A percentile compares a stretch with the other conserved stretches of the same genome.
Conservation (phyloP, 2,113 vertebrate species). For the Poeciliopsis occidentalis region DNA sequence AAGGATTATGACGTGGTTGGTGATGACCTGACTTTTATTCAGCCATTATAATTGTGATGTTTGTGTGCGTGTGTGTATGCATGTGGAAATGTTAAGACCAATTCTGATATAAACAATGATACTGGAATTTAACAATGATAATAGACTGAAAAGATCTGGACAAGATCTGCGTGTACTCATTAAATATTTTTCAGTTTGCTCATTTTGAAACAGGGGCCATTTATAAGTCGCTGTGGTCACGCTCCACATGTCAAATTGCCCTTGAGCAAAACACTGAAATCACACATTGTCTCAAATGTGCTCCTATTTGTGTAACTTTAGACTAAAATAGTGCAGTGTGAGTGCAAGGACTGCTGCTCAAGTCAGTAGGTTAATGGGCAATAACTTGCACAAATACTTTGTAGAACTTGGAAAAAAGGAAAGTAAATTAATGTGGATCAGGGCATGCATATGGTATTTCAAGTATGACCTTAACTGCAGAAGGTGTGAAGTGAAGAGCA, state of each 20-base stretch:
- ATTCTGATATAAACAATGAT: too few relatives aligned
- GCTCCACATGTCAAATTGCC: not conserved
- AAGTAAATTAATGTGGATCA: not conserved
- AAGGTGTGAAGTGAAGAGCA: not conserved
- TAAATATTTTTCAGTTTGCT: too few relatives aligned
- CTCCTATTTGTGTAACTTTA: not conserved
- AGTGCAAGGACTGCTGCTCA: not conserved
- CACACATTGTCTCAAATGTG: not conserved
- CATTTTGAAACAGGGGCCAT: too few relatives aligned
- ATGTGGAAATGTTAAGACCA: too few relatives aligned
- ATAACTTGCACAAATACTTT: not conserved
- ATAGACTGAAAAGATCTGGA: too few relatives aligned
- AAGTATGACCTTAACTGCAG: not conserved
- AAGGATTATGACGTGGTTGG: not conserved
- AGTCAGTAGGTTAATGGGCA: not conserved
- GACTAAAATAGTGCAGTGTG: not conserved
- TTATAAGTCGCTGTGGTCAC: too few relatives aligned
- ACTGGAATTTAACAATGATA: too few relatives aligned
- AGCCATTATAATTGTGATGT: not conserved
- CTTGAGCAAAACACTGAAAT: not conserved
- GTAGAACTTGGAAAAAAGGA: not conserved
- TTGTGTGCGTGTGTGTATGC: too few relatives aligned
- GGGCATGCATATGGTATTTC: not conserved
- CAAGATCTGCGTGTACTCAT: too few relatives aligned
- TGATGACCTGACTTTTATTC: not conserved